Base-by-base conservation (phyloP, 2,797 vertebrate genomes). In the Oceanodroma leucorhoa region DNA sequence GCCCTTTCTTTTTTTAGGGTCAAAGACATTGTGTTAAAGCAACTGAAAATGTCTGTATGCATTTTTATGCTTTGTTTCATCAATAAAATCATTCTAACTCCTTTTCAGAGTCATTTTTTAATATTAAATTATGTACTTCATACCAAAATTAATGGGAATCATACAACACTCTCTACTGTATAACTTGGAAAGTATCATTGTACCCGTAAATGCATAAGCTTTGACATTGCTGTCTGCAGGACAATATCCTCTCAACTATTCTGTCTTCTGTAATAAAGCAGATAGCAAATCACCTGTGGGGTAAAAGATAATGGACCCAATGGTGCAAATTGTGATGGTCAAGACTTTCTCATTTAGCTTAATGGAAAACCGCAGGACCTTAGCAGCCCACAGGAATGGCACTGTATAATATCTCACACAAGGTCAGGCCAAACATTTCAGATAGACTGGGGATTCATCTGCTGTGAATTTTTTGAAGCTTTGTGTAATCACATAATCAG, bases 301-400 rank as follows among this genome's bases (percentile, higher is more conserved):
- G 86, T 57, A 89, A 75, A 85, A 87, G 53, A 94, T 95, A 95
- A 96, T 83, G 72, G 81, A 87, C 36, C 66, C 50, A 89, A 45
- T 62, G 54, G 82, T 72, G 75, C 36, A 89, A 96, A 95, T 36
- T 94, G 71, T 80, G 87, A 62, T 87, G 93, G 90, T 78, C 82
- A 95, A 89, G 87, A 51, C 53, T 72, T 95, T 87, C 78, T 90
- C 83, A 92, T 94, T 95, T 94, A 90, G 54, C 50, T 91, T 95
- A 95, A 92, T 88, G 89, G 83, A 85, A 94, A 96, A 93, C 92
- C 5, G 1, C 90, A 79, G 90, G 93, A 94, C n/a, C 54, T 92
- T 75, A 83, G 60, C 83, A 83, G 75, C 57, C 75, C 57, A 75
- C 69, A 72, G 90, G 50, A 92, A 78, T 72, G 53, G 27, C 64